A percentile compares a stretch with the other conserved stretches of the same genome.
phyloP scores from a whole-genome alignment of 2,113 vertebrate species.

The Microtus ochrogaster region DNA sequence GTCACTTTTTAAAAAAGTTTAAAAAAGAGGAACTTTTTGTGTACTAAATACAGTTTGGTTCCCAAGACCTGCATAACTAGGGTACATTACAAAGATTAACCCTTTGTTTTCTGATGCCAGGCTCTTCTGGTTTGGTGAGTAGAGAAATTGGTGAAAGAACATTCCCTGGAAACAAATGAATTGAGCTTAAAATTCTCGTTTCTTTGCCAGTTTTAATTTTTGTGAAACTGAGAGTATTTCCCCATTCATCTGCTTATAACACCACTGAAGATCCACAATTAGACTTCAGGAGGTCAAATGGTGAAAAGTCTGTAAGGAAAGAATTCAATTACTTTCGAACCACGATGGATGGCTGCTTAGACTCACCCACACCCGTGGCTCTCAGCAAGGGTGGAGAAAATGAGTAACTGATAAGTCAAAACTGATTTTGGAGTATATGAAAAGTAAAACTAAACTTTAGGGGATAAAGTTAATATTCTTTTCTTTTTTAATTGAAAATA shows the following conservation, averaged over 20 bases:
- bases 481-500: too few relatives aligned
- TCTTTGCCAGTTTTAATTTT: constrained; percentile 47
- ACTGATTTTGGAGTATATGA: too few relatives aligned
- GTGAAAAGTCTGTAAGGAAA: constrained; percentile 36
- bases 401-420: neutral
- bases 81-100: neutral
- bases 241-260: neutral
- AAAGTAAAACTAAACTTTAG: too few relatives aligned
- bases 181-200: constrained; percentile 73
- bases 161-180: constrained; percentile 40
- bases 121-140: neutral
- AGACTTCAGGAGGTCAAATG: neutral
- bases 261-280: neutral
- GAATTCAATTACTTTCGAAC: constrained; percentile 20
- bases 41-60: neutral
- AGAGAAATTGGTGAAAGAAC: neutral
- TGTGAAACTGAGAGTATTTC: constrained; percentile 18
- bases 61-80: neutral
- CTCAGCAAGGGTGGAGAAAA: neutral
- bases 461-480: too few relatives aligned
- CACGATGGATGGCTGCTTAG: neutral
- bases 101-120: constrained; percentile 25
- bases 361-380: neutral
- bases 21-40: constrained; percentile 29
- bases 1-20: constrained; percentile 42